These are phyloP conservation scores for Notospermus geniculatus DNA, from an alignment of 1,140 invertebrate species.

Conservation along the genomic window DNA sequence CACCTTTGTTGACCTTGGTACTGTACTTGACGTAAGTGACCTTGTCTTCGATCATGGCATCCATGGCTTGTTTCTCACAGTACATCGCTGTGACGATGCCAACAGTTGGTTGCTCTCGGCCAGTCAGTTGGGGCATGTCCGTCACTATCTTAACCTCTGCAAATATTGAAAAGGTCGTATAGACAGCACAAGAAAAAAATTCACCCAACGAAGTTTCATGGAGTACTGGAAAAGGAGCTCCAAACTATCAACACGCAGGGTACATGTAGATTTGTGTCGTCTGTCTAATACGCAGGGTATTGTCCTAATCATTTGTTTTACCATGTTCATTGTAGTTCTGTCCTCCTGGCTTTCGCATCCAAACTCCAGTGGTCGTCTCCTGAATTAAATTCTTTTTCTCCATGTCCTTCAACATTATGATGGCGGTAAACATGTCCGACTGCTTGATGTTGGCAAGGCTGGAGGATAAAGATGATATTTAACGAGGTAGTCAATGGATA, in stretches of 20 bases:
- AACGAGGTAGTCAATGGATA: no score
- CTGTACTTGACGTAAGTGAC: conserved; percentile 96
- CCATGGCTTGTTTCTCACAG: conserved; percentile 96
- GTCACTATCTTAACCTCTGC: conserved; percentile 64
- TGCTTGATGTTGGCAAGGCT: conserved; percentile 38
- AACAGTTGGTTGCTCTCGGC: conserved; percentile 90
- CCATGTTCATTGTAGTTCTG: conserved; percentile 23
- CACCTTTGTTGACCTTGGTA: conserved; percentile 29
- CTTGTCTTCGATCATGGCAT: conserved; percentile 97
- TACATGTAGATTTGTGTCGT: no score
- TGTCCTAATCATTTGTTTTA: conserved; percentile 5
- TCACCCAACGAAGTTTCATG: no score
- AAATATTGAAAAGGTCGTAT: no score
- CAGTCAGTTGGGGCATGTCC: conserved; percentile 88
- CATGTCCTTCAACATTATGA: conserved; percentile 40
- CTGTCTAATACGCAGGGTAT: no score
- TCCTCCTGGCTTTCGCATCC: conserved; percentile 39
- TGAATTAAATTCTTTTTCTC: conserved; percentile 36
- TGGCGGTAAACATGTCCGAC: conserved; percentile 34
- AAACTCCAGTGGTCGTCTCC: conserved; percentile 37
- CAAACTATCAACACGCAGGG: no score
- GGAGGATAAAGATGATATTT: conserved; percentile 2
- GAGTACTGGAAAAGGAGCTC: no score
- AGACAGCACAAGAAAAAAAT: no score
- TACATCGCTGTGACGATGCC: conserved; percentile 97